These are phyloP conservation scores for Uromys caudimaculatus DNA, from an alignment of 2,797 vertebrate genomes.

Conservation along the genomic window DNA sequence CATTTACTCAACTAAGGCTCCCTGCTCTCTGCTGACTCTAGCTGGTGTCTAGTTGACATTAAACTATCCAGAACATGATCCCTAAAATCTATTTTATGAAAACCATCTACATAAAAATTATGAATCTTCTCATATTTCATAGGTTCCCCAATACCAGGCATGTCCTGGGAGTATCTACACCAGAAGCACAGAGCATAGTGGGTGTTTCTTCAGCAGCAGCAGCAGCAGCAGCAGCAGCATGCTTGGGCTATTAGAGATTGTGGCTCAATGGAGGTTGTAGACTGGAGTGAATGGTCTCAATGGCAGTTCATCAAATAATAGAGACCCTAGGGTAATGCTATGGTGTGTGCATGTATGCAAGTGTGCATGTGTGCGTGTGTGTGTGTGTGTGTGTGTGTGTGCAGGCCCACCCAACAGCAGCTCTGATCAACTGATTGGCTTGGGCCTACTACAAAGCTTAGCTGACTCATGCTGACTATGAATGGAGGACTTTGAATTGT, in stretches of 20 bases:
- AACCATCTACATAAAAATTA: not conserved
- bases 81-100: not conserved
- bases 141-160: not conserved
- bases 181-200: not conserved
- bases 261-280: not conserved
- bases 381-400: too few relatives aligned
- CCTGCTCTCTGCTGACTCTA: not conserved
- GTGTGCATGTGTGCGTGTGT: too few relatives aligned
- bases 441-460: not conserved
- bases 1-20: not conserved
- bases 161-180: not conserved
- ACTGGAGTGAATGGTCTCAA: not conserved
- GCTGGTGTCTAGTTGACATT: not conserved
- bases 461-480: not conserved
- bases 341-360: too few relatives aligned
- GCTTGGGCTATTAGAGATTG: not conserved
- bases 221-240: not conserved
- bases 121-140: not conserved
- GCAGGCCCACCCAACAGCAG: not conserved
- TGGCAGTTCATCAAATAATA: not conserved
- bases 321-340: not conserved
- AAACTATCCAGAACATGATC: not conserved
- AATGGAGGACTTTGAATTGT: not conserved
- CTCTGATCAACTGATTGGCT: not conserved
- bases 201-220: not conserved